A percentile compares a stretch with the other conserved stretches of the same genome.
These are phyloP conservation scores for Orius insidiosus DNA, from an alignment of 1,140 invertebrate genomes.

Conservation along the genomic window DNA sequence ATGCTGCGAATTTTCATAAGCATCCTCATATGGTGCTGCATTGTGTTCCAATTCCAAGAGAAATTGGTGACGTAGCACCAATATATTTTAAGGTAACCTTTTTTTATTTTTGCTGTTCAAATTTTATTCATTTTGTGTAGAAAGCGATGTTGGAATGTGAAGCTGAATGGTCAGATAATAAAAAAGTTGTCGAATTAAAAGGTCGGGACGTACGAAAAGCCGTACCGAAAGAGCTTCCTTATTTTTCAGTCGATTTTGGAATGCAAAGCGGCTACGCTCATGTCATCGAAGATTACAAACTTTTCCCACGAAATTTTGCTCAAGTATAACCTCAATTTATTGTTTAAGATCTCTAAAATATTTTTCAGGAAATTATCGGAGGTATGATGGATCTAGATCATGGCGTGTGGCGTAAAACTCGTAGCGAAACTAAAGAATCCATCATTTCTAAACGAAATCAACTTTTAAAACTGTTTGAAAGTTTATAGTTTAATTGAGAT, in stretches of 20 bases:
- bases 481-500: too few relatives aligned
- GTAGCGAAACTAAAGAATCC: too few relatives aligned
- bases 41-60: conserved; percentile 70
- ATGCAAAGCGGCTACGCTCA: conserved; percentile 81
- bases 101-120: not conserved
- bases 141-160: conserved; percentile 92
- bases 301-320: conserved; percentile 81
- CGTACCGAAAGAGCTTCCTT: conserved; percentile 85
- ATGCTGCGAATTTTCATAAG: conserved; percentile 49
- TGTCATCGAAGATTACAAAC: conserved; percentile 83
- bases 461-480: too few relatives aligned
- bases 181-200: conserved; percentile 78
- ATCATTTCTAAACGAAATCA: too few relatives aligned
- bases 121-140: conserved; percentile 25
- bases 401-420: conserved; percentile 53
- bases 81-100: conserved; percentile 78
- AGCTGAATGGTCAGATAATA: conserved; percentile 85
- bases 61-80: conserved; percentile 66
- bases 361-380: conserved; percentile 73
- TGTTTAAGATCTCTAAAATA: conserved; percentile 3
- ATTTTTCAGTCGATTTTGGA: conserved; percentile 88
- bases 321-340: conserved; percentile 41
- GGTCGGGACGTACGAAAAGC: conserved; percentile 49
- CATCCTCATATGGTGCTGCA: conserved; percentile 76
- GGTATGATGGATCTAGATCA: conserved; percentile 85